phyloP scores from a whole-genome alignment of 1,140 invertebrate species.

The Ceratina calcarata region DNA sequence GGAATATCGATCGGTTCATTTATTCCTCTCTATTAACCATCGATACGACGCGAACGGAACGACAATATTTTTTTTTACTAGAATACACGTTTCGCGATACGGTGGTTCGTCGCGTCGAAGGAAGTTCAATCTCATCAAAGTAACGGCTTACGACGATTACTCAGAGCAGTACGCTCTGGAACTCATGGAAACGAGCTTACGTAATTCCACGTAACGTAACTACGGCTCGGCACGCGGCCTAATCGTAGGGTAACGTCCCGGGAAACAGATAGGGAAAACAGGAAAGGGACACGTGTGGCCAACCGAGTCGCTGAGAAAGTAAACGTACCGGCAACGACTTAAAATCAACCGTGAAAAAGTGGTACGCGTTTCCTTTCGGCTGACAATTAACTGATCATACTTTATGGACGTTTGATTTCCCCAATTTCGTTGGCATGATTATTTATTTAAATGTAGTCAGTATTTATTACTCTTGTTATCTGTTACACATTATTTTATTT shows the following conservation, averaged over 20 bases:
- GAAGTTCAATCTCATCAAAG: conserved; percentile 61
- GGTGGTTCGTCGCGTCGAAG: conserved; percentile 38
- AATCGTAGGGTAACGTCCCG: conserved; percentile 40
- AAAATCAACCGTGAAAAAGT: conserved; percentile 5
- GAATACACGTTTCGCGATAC: conserved; percentile 3
- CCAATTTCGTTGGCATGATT: no score
- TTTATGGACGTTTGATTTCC: no score
- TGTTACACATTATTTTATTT: no score
- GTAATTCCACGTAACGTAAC: conserved; percentile 57
- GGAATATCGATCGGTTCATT: no score
- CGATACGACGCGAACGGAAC: background rate
- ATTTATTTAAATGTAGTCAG: no score
- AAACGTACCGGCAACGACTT: background rate
- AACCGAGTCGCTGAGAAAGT: conserved; percentile 33
- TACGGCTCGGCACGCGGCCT: conserved; percentile 15
- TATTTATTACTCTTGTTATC: no score
- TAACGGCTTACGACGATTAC: conserved; percentile 55
- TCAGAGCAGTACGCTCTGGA: conserved; percentile 39
- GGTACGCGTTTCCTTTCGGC: background rate
- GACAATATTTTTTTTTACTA: conserved; percentile 9
- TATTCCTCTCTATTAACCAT: no score
- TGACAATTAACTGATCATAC: no score
- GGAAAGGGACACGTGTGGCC: conserved; percentile 21
- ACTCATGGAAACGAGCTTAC: conserved; percentile 51
- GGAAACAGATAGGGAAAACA: conserved; percentile 45